These are phyloP conservation scores for Podarcis siculus DNA, from an alignment of 2,797 vertebrate species.

Conservation along the genomic window DNA sequence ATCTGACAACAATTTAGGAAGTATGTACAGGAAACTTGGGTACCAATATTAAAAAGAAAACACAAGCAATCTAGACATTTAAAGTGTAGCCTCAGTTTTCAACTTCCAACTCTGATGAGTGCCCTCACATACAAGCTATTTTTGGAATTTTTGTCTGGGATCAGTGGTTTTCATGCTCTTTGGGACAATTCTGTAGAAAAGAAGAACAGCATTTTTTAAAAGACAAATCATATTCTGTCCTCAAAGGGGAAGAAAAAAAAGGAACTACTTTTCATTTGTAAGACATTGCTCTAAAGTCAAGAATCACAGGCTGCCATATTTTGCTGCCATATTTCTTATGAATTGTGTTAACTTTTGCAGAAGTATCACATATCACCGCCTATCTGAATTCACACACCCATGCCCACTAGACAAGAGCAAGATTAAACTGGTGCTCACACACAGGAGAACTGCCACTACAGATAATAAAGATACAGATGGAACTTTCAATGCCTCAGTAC, in stretches of 20 bases:
- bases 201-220: not conserved
- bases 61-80: not conserved
- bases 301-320: not conserved
- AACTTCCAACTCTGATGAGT: not conserved
- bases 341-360: not conserved
- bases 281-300: not conserved
- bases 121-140: not conserved
- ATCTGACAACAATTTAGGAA: not conserved
- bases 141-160: constrained; percentile 11
- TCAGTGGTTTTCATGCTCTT: constrained; percentile 41
- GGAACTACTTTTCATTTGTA: not conserved
- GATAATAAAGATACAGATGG: not conserved
- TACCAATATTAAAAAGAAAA: not conserved
- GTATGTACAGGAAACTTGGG: not conserved
- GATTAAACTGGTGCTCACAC: not conserved
- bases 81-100: constrained; percentile 39
- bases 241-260: not conserved
- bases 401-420: not conserved
- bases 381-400: not conserved
- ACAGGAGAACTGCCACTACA: not conserved
- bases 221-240: not conserved
- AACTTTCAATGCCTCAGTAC: not conserved
- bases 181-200: not conserved
- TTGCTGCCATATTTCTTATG: not conserved
- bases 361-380: not conserved